Base-by-base conservation (phyloP, 2,888 invertebrate genomes). In the Hydrotaea cyrtoneurina region DNA sequence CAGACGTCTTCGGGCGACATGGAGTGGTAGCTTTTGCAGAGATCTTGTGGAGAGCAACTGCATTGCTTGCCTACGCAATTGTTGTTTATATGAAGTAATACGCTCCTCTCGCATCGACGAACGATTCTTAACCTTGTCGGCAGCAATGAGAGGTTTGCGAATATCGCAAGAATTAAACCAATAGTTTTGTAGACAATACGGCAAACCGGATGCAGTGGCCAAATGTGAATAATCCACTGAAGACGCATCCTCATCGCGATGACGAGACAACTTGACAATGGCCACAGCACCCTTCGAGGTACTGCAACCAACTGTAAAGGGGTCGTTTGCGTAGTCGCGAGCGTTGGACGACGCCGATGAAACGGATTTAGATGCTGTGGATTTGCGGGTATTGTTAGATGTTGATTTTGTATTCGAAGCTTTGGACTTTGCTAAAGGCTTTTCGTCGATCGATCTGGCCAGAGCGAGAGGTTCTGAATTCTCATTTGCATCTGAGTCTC, bases 11-110 rank as follows among this genome's bases (percentile, higher is more conserved):
- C 89, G 89, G 0, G 92, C 91, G 31, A 88, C 87, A 15, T 87
- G 87, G 69, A 90, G 86, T 1, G 90, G 91, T 74, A 87, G n/a
- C 64, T 89, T 89, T 75, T 91, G 90, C 75, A 92, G 88, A 59
- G 90, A 88, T 36, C 89, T 89, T 21, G 91, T 90, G 13, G 91
- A 88, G 7, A 91, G 88, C 80, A 91, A 78, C 84, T 92, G 92
- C 66, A 91, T 86, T 8, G 93, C 92, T 80, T 92, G 92, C 0
- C 92, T 89, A 1, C 91, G 88, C 59, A 92, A 82, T 64, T 90
- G 80, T 15, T 89, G 89, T 71, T 91, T 92, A 39, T 91, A 89
- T 39, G 90, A 86, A 10, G 90, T 90, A 86, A 92, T 92, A 53
- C 92, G 90, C 84, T 92, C 90, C 83, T 92, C 92, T 3, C 92